These are phyloP conservation scores for Chionoecetes opilio DNA, from an alignment of 1,140 invertebrate species.

Conservation along the genomic window DNA sequence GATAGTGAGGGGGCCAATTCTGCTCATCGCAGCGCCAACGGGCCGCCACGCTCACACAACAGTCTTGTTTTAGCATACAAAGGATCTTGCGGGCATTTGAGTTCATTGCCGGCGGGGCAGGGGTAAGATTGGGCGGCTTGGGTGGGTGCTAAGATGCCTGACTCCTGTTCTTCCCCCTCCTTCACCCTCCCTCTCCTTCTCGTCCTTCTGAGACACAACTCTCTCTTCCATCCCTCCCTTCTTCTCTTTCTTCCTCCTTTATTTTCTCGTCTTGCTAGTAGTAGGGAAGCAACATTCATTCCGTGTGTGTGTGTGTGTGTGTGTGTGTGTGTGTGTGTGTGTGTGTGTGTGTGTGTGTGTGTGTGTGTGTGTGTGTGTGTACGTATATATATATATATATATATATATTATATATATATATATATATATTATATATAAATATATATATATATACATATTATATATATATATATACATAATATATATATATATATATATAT, in stretches of 20 bases:
- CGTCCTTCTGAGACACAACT: neutral
- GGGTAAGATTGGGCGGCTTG: conserved; percentile 48
- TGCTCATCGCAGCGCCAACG: conserved; percentile 64
- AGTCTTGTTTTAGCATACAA: conserved; percentile 72
- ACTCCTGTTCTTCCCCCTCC: neutral
- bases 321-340: conserved; percentile 49
- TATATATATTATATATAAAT: too few species aligned
- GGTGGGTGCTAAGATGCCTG: conserved; percentile 33
- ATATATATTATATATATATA: too few species aligned
- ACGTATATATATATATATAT: too few species aligned
- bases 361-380: neutral
- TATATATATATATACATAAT: too few species aligned
- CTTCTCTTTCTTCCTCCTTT: neutral
- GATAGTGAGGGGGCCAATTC: conserved; percentile 71
- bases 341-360: conserved; percentile 44
- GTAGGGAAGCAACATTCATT: conserved; percentile 15
- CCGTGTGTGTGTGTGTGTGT: conserved; percentile 22
- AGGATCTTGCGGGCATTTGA: conserved; percentile 66
- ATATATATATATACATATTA: too few species aligned
- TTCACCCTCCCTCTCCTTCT: neutral
- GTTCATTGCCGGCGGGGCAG: conserved; percentile 51
- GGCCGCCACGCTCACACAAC: conserved; percentile 63
- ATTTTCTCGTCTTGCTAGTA: neutral
- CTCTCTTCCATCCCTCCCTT: neutral
- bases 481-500: too few species aligned